These are phyloP conservation scores for Macrocentrus cingulum DNA, from an alignment of 1,140 invertebrate species.

Conservation along the genomic window DNA sequence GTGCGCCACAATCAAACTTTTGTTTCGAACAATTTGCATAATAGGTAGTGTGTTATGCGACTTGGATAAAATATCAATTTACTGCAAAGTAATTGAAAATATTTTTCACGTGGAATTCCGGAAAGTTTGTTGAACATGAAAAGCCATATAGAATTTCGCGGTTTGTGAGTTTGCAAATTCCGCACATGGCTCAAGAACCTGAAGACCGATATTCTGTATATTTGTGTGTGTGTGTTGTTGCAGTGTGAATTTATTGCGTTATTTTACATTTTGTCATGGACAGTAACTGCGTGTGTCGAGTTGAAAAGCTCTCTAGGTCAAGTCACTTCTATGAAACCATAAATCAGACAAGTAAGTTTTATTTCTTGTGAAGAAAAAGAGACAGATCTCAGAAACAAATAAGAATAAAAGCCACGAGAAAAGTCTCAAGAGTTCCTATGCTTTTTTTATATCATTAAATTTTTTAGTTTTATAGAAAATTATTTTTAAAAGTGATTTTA, in stretches of 20 bases:
- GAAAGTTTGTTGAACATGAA: neutral
- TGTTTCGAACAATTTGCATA: no score
- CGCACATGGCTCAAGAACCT: neutral
- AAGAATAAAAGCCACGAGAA: no score
- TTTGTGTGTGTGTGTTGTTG: neutral
- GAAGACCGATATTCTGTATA: neutral
- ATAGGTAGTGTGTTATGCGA: no score
- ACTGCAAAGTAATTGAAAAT: neutral
- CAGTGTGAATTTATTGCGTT: neutral
- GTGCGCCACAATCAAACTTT: no score
- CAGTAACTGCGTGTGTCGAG: slow-evolving; percentile 1
- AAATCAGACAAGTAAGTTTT: neutral
- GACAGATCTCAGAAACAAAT: no score
- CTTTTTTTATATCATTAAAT: no score
- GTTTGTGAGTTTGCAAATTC: neutral
- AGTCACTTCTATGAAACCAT: neutral
- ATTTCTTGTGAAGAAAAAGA: neutral
- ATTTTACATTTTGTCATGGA: neutral
- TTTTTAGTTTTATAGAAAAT: no score
- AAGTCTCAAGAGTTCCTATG: no score
- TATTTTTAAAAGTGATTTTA: no score
- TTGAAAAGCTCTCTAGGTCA: neutral
- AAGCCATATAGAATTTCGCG: no score
- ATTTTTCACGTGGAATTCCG: neutral
- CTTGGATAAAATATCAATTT: neutral